Evolutionary conservation across 2,113 vertebrate species (phyloP), one percentile per base, ranked within the genome.

Genomic region (Aphelocoma coerulescens): DNA sequence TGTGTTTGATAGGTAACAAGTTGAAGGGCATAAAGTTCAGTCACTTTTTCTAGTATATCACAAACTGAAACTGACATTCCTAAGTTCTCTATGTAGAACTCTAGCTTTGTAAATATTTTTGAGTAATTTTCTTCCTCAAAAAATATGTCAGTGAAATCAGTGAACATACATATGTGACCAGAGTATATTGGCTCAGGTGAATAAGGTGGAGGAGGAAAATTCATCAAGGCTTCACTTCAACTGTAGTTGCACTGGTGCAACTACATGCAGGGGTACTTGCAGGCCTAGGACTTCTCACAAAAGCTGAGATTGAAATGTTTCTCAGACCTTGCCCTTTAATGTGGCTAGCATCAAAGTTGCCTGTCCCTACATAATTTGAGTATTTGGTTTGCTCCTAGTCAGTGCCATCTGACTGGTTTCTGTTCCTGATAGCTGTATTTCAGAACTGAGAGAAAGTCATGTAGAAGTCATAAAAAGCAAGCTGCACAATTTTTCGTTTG

Each of bases 91-190:
- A 9, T 66, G 9, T 69, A n/a, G 46, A 66, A 20, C 23, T 81
- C 48, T 74, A 33, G 35, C 59, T 35, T 84, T 67, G 13, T 75
- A 57, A 68, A 52, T 55, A 62, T 39, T 32, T 46, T 30, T 33
- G 16, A 78, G 9, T 44, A 4, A 69, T 84, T 74, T 80, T 76
- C 19, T 66, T 76, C 37, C 14, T 88, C 11, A 58, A 72, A 66
- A 86, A 57, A 6, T 61, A 10, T 15, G 19, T 85, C 35, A 15
- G 1, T 74, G 23, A 72, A 57, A 35, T 73, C 17, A 46, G 13
- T 77, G 46, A 69, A 69, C 0, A 0, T 73, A 43, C 4, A 11
- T 33, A 6, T 3, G 3, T 58, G 28, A 66, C 28, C 46, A 35
- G 27, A 68, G 24, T 73, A 32, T 84, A 49, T 59, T 69, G 28